Conservation (phyloP, 1,140 invertebrate genomes). For the Brachionus plicatilis region DNA sequence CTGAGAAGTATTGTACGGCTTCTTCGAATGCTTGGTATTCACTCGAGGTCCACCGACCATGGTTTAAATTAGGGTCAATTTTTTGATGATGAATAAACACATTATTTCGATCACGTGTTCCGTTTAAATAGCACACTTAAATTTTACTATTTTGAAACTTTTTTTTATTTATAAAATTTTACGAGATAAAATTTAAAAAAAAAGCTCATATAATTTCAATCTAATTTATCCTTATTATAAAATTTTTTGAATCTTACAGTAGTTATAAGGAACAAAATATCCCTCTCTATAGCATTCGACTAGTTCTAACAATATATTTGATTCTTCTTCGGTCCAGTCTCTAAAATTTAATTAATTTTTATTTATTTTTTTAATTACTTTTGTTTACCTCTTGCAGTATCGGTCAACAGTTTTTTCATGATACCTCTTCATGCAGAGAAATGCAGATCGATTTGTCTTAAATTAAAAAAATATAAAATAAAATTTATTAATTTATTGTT, state of each 20-base stretch:
- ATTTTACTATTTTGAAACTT: neutral
- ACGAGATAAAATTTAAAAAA: no score
- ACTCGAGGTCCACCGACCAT: slow-evolving; percentile 10
- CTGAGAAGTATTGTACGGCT: neutral
- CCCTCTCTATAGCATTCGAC: slow-evolving; percentile 2
- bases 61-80: slow-evolving; percentile 36
- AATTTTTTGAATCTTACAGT: neutral
- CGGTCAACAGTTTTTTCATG: slow-evolving; percentile 37
- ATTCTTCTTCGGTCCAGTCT: slow-evolving; percentile 39
- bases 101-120: slow-evolving; percentile 8
- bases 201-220: no score
- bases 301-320: slow-evolving; percentile 4
- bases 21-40: slow-evolving; percentile 37
- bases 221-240: no score
- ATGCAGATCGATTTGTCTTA: slow-evolving; percentile 20
- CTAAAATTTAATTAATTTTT: neutral
- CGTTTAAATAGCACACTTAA: slow-evolving; percentile 31
- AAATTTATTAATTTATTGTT: neutral
- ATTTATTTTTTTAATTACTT: neutral
- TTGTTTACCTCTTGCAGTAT: slow-evolving; percentile 12
- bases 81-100: slow-evolving; percentile 11
- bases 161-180: no score
- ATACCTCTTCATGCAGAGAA: slow-evolving; percentile 39
- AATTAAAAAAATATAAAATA: neutral
- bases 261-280: slow-evolving; percentile 19